Percentiles rank a stretch among this genome's conserved stretches.
phyloP scores from a whole-genome alignment of 2,113 vertebrate genomes.

The Carlito syrichta region DNA sequence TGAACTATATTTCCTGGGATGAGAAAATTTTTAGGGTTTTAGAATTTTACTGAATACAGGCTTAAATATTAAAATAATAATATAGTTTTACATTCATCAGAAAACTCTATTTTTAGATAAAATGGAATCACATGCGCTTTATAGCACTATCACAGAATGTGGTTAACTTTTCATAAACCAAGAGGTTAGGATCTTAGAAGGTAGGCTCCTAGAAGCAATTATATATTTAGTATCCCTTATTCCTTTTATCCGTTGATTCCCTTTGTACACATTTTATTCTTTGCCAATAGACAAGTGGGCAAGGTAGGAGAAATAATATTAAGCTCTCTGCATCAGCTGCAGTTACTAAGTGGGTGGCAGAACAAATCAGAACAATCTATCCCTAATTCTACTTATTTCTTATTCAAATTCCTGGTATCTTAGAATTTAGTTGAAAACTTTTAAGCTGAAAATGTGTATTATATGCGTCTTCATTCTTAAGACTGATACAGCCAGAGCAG shows the following conservation, averaged over 20 bases:
- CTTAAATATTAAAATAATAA: constrained; percentile 62
- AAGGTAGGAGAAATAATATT: not conserved
- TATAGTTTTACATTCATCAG: constrained; percentile 38
- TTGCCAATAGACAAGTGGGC: not conserved
- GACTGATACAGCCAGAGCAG: not conserved
- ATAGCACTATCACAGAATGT: not conserved
- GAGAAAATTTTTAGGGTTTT: constrained; percentile 33
- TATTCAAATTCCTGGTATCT: not conserved
- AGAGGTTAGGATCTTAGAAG: not conserved
- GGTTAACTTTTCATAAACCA: constrained; percentile 42
- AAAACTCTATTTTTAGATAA: constrained; percentile 54
- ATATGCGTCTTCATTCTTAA: not conserved
- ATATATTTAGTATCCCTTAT: constrained; percentile 1
- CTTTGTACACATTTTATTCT: not conserved
- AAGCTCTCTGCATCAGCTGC: not conserved
- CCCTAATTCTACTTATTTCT: constrained; percentile 20
- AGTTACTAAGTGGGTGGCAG: not conserved
- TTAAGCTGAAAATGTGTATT: not conserved
- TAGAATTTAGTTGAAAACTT: not conserved
- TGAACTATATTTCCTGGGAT: constrained; percentile 36
- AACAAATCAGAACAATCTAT: not conserved
- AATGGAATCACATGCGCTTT: not conserved
- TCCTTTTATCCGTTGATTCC: not conserved
- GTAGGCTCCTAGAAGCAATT: constrained; percentile 1
- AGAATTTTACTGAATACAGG: constrained; percentile 18